These are phyloP conservation scores for Drosophila emarginata DNA, from an alignment of 2,888 invertebrate genomes.

Conservation along the genomic window DNA sequence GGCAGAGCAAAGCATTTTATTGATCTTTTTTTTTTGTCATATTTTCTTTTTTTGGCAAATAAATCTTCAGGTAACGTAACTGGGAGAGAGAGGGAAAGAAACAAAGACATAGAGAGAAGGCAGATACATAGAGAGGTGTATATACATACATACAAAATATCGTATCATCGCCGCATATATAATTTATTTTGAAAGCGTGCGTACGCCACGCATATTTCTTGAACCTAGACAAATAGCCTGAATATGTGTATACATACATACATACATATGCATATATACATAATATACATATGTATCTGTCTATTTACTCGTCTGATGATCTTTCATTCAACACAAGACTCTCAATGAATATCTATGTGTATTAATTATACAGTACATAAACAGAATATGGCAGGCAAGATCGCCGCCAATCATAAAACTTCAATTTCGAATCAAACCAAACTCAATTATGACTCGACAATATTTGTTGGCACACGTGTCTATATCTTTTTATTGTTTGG, in stretches of 20 bases:
- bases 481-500: constrained; percentile 23
- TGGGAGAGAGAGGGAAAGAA: constrained; percentile 20
- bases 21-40: constrained; percentile 54
- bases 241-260: constrained; percentile 20
- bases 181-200: constrained; percentile 73
- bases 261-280: not conserved
- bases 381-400: not conserved
- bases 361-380: constrained; percentile 34
- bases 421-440: constrained; percentile 50
- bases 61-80: constrained; percentile 49
- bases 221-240: constrained; percentile 32
- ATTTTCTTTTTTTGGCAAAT: constrained; percentile 56
- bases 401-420: not conserved
- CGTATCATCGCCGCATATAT: constrained; percentile 48
- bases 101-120: constrained; percentile 19
- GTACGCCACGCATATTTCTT: constrained; percentile 64
- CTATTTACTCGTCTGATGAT: constrained; percentile 5
- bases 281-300: constrained; percentile 1
- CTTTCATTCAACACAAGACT: constrained; percentile 36
- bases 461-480: constrained; percentile 59
- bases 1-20: constrained; percentile 37
- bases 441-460: constrained; percentile 73
- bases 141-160: constrained; percentile 23
- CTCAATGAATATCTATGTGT: constrained; percentile 41
- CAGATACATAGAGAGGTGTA: constrained; percentile 13